Evolutionary conservation across 2,797 vertebrate species (phyloP), one percentile per base, ranked within the genome.

Genomic region (Coreius guichenoti): DNA sequence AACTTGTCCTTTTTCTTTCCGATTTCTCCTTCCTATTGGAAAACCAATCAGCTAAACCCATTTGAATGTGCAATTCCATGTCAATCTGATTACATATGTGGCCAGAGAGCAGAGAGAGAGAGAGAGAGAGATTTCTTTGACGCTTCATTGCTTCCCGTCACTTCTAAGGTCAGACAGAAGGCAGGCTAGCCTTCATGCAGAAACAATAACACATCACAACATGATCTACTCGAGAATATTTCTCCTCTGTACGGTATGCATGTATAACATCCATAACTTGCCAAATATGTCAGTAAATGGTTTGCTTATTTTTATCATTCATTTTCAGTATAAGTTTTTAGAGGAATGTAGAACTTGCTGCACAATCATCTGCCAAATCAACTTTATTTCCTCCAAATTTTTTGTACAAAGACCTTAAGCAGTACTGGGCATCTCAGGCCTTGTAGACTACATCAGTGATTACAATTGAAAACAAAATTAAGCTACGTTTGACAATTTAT

Each of bases 31-130:
- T 91, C 91, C 90, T 78, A 87, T 70, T 86, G 86, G 88, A 93
- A 83, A 76, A 82, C 89, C 93, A 94, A 94, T 93, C 90, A 91
- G 88, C 90, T 92, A 93, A 95, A 95, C 81, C 89, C 88, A 43
- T 90, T 89, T 89, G 90, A 92, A 92, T 91, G 91, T 91, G 90
- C 89, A 85, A 84, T 90, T 88, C 86, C 89, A 83, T 92, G 93
- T 93, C 89, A 92, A 91, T 93, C 88, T 92, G 90, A 90, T 92
- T 88, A 70, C 21, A 79, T 80, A 78, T 82, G 68, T 70, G 36
- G 23, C 63, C 67, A 79, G 69, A 79, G 81, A 73, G 75, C 16
- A 68, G 86, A 87, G 74, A 43, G 39, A 43, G 33, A 33, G 33
- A 87, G 39, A n/a, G 68, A 88, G 39, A 65, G 74, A 58, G 54